Percentiles rank a stretch among this genome's conserved stretches.
Conservation (phyloP, 2,888 invertebrate genomes). For the Watsonalla binaria region DNA sequence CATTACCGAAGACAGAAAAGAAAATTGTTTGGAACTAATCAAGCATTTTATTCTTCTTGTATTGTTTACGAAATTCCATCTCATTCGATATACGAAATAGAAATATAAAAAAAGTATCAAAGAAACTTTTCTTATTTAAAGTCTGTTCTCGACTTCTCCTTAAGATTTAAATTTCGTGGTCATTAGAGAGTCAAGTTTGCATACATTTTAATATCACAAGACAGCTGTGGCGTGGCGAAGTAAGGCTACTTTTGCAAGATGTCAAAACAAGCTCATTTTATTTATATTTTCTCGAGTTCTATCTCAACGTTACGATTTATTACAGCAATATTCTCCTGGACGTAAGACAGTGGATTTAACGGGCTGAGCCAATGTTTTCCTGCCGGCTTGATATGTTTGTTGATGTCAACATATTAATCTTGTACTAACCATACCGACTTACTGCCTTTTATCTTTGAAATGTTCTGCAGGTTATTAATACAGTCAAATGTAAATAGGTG, state of each 20-base stretch:
- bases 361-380: slow-evolving; percentile 37
- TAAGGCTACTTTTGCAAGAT: slow-evolving; percentile 40
- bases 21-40: slow-evolving; percentile 1
- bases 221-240: slow-evolving; percentile 47
- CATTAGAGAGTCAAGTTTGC: slow-evolving; percentile 61
- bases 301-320: slow-evolving; percentile 52
- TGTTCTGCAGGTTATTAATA: too few species aligned
- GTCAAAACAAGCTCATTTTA: slow-evolving; percentile 57
- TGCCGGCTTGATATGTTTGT: slow-evolving; percentile 23
- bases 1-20: neutral
- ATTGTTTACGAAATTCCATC: neutral
- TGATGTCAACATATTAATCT: slow-evolving; percentile 16
- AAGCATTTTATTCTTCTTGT: neutral
- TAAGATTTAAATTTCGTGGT: slow-evolving; percentile 60
- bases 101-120: slow-evolving; percentile 27
- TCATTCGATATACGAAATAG: slow-evolving; percentile 23
- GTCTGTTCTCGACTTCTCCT: slow-evolving; percentile 21
- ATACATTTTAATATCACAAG: slow-evolving; percentile 65
- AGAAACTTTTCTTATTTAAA: slow-evolving; percentile 58
- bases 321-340: slow-evolving; percentile 49
- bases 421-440: slow-evolving; percentile 3
- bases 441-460: neutral
- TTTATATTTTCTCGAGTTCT: slow-evolving; percentile 47
- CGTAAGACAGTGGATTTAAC: slow-evolving; percentile 36
- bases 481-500: too few species aligned